A percentile compares a stretch with the other conserved stretches of the same genome.
Conservation (phyloP, 2,113 vertebrate genomes). For the Melanocharis versteri region DNA sequence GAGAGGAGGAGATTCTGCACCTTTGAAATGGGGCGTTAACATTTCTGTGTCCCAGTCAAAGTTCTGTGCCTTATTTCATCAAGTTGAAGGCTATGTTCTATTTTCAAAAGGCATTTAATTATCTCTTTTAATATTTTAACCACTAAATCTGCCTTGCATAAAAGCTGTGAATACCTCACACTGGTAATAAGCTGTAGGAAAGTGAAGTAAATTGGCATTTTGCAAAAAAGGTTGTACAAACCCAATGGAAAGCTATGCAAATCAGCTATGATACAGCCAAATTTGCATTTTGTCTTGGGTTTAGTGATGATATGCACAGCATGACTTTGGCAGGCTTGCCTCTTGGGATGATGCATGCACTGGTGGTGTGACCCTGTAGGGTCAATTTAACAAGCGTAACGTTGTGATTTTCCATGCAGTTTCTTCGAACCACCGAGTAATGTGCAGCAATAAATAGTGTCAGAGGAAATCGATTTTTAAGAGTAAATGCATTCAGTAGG, state of each 20-base stretch:
- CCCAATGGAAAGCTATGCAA: slow-evolving; percentile 56
- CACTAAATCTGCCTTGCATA: slow-evolving; percentile 54
- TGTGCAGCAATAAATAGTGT: slow-evolving; percentile 43
- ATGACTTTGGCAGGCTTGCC: slow-evolving; percentile 54
- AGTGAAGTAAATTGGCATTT: slow-evolving; percentile 70
- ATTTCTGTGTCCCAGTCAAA: slow-evolving; percentile 9
- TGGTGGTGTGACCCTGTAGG: slow-evolving; percentile 20
- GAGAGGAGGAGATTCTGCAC: neutral
- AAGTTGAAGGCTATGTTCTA: neutral
- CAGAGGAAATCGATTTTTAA: slow-evolving; percentile 62
- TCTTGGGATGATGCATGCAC: slow-evolving; percentile 44
- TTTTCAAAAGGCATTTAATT: slow-evolving; percentile 45
- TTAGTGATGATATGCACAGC: slow-evolving; percentile 60
- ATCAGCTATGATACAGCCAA: slow-evolving; percentile 49
- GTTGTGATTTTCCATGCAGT: slow-evolving; percentile 62
- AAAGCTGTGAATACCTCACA: slow-evolving; percentile 59
- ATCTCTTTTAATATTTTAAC: slow-evolving; percentile 54
- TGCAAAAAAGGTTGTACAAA: slow-evolving; percentile 37
- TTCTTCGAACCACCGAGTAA: slow-evolving; percentile 47
- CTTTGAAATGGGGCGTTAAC: neutral
- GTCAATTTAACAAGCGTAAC: slow-evolving; percentile 57
- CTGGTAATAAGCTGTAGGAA: slow-evolving; percentile 61
- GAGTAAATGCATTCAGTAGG: slow-evolving; percentile 57
- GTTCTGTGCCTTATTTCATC: neutral
- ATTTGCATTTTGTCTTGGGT: slow-evolving; percentile 64